A percentile compares a stretch with the other conserved stretches of the same genome.
Conservation (phyloP, 64 coral and sea anemone species). For the Trachythela sp. region DNA sequence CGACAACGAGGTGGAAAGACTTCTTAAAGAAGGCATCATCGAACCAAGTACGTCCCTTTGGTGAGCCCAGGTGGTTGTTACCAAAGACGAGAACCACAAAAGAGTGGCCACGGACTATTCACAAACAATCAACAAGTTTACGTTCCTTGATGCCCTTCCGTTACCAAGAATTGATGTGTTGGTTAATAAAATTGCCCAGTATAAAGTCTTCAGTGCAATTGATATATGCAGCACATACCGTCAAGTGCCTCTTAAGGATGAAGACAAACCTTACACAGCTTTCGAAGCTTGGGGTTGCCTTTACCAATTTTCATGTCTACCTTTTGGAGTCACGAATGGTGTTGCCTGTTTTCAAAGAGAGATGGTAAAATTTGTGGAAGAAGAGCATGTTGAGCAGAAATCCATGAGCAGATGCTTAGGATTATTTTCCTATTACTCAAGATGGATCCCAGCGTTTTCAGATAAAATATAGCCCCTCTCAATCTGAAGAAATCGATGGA, state of each 20-base stretch:
- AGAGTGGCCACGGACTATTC: background rate
- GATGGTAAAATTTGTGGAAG: background rate
- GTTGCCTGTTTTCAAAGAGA: background rate
- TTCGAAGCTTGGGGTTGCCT: conserved; percentile 49
- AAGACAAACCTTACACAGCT: conserved; percentile 44
- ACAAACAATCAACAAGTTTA: conserved; percentile 47
- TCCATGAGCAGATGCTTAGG: background rate
- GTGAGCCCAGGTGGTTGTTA: background rate
- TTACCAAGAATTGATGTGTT: conserved; percentile 26
- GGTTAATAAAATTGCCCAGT: conserved; percentile 3
- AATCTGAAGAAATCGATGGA: background rate
- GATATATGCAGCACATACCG: background rate
- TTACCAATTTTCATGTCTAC: background rate
- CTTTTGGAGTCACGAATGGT: background rate
- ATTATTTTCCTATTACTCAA: conserved; percentile 1
- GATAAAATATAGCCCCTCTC: background rate
- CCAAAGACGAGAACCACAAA: background rate
- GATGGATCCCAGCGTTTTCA: background rate
- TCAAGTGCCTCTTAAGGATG: background rate
- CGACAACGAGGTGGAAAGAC: no score
- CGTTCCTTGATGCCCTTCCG: conserved; percentile 34
- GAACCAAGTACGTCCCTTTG: background rate
- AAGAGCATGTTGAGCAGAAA: background rate
- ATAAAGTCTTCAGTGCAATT: background rate
- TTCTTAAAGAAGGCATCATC: no score